Percentiles rank a stretch among this genome's conserved stretches.
Conservation (phyloP, 2,113 vertebrate genomes). For the Naja naja region DNA sequence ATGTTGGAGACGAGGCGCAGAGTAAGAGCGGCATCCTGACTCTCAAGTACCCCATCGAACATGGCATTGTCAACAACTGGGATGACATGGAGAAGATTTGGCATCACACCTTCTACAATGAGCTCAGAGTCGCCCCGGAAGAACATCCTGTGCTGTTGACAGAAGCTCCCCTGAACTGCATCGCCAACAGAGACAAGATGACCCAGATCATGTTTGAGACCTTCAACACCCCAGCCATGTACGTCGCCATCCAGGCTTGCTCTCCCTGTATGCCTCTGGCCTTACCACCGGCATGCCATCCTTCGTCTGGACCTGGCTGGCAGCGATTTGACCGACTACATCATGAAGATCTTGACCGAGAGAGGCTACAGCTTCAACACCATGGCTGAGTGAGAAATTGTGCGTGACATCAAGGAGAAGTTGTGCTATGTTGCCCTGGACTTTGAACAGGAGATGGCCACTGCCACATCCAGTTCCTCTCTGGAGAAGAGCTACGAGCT, state of each 20-base stretch:
- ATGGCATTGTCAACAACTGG: conserved; percentile 98
- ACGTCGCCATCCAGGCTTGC: conserved; percentile 98
- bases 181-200: conserved; percentile 99
- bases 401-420: conserved; percentile 99
- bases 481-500: conserved; percentile 99
- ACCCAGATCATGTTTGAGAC: conserved; percentile 99
- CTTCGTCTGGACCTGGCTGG: conserved; percentile 98
- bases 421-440: conserved; percentile 96
- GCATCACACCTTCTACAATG: conserved; percentile 99
- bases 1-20: conserved; percentile 97
- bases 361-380: conserved; percentile 98
- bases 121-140: conserved; percentile 97
- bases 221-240: conserved; percentile 99
- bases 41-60: conserved; percentile 97
- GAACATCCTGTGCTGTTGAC: conserved; percentile 98
- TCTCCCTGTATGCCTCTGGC: conserved; percentile 99
- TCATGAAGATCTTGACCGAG: conserved; percentile 99
- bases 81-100: conserved; percentile 99
- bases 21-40: conserved; percentile 99
- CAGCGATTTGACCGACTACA: conserved; percentile 99
- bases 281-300: conserved; percentile 99
- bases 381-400: conserved; percentile 96
- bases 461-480: conserved; percentile 91
- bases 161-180: conserved; percentile 97
- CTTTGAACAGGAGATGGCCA: conserved; percentile 99